phyloP scores from a whole-genome alignment of 2,797 vertebrate genomes.

The Crocidura indochinensis region DNA sequence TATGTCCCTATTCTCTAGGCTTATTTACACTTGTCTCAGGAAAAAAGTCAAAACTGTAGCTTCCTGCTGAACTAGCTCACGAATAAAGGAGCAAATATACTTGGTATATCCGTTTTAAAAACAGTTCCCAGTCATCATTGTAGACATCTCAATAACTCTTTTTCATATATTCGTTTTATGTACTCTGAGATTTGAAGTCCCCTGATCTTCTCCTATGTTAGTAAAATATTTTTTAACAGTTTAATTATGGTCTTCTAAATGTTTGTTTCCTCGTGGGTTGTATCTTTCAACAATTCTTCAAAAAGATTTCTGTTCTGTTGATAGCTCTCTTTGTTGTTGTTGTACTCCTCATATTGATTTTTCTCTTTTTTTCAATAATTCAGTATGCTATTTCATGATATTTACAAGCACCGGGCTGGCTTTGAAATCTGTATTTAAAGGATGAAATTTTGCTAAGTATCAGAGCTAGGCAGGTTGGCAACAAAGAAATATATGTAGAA shows the following conservation, averaged over 20 bases:
- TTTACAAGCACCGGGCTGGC: conserved; percentile 1
- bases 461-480: neutral
- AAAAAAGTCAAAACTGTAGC: neutral
- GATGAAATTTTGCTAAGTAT: conserved; percentile 42
- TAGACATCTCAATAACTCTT: conserved; percentile 11
- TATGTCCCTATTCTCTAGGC: neutral
- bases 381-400: conserved; percentile 18
- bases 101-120: neutral
- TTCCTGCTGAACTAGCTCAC: neutral
- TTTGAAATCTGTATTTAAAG: conserved; percentile 62
- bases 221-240: conserved; percentile 19
- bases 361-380: neutral
- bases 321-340: conserved; percentile 52
- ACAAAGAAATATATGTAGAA: conserved; percentile 26
- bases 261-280: conserved; percentile 45
- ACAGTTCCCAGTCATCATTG: neutral
- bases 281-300: conserved; percentile 68
- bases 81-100: neutral
- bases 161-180: neutral
- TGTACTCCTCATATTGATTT: conserved; percentile 61
- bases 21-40: neutral
- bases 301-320: conserved; percentile 46
- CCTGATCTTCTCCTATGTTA: neutral
- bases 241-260: conserved; percentile 60
- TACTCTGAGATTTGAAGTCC: neutral